Percentiles rank a stretch among this genome's conserved stretches.
Evolutionary conservation across 2,797 vertebrate species (phyloP).

Genomic region (Odontamblyopus rebecca): DNA sequence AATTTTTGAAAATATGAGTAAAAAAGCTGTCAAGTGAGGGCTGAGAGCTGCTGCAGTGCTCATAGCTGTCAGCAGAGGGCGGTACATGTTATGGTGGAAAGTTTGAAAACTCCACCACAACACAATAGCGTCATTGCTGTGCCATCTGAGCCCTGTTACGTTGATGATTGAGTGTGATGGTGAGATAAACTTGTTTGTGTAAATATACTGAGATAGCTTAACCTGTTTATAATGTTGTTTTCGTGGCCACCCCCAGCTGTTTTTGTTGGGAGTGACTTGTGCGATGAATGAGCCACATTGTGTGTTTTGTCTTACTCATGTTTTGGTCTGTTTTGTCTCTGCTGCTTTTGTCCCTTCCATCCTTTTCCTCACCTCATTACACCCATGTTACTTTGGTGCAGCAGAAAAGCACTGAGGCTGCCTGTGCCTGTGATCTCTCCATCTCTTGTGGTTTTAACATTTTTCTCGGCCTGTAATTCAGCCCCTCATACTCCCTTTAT

Average conservation of each 20-base stretch:
- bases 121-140: slow-evolving; percentile 26
- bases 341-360: slow-evolving; percentile 48
- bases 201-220: slow-evolving; percentile 55
- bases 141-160: slow-evolving; percentile 31
- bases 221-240: slow-evolving; percentile 54
- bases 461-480: slow-evolving; percentile 71
- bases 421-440: slow-evolving; percentile 72
- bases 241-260: slow-evolving; percentile 52
- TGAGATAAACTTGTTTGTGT: slow-evolving; percentile 51
- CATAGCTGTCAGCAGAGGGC: slow-evolving; percentile 72
- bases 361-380: slow-evolving; percentile 28
- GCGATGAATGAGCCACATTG: slow-evolving; percentile 59
- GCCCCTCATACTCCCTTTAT: slow-evolving; percentile 65
- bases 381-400: slow-evolving; percentile 27
- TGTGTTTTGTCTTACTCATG: slow-evolving; percentile 52
- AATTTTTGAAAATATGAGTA: too few relatives aligned
- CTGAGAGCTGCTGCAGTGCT: slow-evolving; percentile 29
- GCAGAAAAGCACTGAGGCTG: slow-evolving; percentile 42
- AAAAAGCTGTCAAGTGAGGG: too few relatives aligned
- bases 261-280: slow-evolving; percentile 61
- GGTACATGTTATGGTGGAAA: slow-evolving; percentile 56
- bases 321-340: slow-evolving; percentile 68
- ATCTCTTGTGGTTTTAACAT: slow-evolving; percentile 71
- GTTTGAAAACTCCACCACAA: slow-evolving; percentile 18
- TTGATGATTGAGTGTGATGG: slow-evolving; percentile 39